Evolutionary conservation across 1,140 invertebrate species (phyloP), one percentile per base, ranked within the genome.

Genomic region (Trichoplusia ni): DNA sequence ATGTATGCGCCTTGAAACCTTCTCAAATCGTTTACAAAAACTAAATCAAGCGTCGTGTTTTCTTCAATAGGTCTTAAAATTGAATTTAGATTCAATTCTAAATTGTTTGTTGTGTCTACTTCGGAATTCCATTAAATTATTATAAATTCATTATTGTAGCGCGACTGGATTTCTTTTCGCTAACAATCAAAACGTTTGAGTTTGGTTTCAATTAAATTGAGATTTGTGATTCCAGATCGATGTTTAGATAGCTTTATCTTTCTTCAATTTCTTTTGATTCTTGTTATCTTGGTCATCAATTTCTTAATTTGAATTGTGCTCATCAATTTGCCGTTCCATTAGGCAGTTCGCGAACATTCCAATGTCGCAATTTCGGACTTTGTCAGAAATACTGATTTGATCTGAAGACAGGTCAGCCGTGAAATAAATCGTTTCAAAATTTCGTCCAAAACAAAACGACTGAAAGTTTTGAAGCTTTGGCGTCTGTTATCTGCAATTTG

Each of bases 301-400:
- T 60, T 47, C 42, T 23, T 46, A 47, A 46, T 47, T 14, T 47
- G 8, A 60, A 35, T 47, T 60, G 2, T 46, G 19, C 56, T 7
- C 42, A 47, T 47, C 40, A 60, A 60, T 35, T 60, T 59, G n/a
- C 18, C 25, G 13, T 44, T 16, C 54, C 31, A 58, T 60, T 46
- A 47, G 42, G 47, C 42, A 47, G 37, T 60, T 60, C 29, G 18
- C 3, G 19, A 60, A 47, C 27, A 58, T 58, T 58, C 19, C 29
- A 37, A 16, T 37, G 51, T 40, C 35, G 23, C 35, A 25, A 31
- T 54, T 33, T 54, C 21, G 27, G 31, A 16, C 11, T 60, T 47
- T 60, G 40, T 60, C 18, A 46, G 7, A 54, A 60, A 47, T 19
- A 25, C 13, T 14, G 56, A 60, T 60, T 47, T 33, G 18, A 60